Base-by-base conservation (phyloP, 2,797 vertebrate genomes). In the Odontamblyopus lacepedii region DNA sequence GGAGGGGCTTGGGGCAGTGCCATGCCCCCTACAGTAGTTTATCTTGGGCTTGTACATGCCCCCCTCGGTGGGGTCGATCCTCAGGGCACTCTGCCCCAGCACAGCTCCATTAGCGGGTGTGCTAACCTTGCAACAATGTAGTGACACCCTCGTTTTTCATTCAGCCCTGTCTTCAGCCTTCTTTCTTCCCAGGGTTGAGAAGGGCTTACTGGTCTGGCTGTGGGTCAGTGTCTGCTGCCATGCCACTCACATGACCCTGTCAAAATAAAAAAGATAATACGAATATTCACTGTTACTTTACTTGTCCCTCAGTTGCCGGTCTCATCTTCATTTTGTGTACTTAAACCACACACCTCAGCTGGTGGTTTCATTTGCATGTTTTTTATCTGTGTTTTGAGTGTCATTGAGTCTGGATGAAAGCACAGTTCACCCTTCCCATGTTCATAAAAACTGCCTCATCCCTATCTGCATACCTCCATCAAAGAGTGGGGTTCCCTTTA, bases 121-220 rank as follows among this genome's bases (percentile, higher is more conserved):
- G 94, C 95, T 96, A 95, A 97, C 96, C 94, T 96, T 95, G 93
- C 94, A 96, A 94, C 94, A 95, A 95, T 93, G 89, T 90, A 78
- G 90, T 95, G 94, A 95, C 93, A 94, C 92, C 91, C 94, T 94
- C 92, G 93, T 94, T 95, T 94, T 94, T 96, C 94, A 95, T 92
- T 88, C 89, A 83, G 89, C 89, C 84, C 89, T 88, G 87, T 85
- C 89, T 88, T 89, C 86, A 88, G 86, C 92, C 92, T 92, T 91
- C 85, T 86, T 87, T 90, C 88, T 84, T 83, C 82, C 82, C 9
- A 90, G 77, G 89, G 89, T 93, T 94, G 93, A 93, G 94, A 92
- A 84, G 91, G 82, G 91, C 85, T 91, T 66, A 61, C 80, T 75
- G 78, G 82, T 89, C 92, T n/a, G 68, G 62, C 77, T 81, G 79